These are phyloP conservation scores for Conomelus anceps DNA, from an alignment of 2,888 invertebrate species.

Conservation along the genomic window DNA sequence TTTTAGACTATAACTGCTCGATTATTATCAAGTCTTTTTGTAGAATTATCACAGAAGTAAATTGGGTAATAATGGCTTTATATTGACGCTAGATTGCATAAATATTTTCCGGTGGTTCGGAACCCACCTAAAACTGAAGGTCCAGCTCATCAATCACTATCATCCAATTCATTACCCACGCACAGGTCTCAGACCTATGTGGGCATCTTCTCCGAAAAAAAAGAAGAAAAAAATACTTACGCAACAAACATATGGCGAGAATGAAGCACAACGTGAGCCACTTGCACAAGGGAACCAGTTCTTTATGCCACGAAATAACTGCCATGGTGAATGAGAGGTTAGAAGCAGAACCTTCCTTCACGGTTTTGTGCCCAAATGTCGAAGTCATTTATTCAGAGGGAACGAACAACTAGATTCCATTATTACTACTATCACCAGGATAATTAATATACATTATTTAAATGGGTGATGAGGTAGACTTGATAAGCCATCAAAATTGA, in stretches of 20 bases:
- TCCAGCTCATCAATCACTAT: no score
- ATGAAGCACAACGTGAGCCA: not conserved
- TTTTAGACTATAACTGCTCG: no score
- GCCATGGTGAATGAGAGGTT: not conserved
- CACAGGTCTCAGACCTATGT: no score
- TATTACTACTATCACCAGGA: no score
- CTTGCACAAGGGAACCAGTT: not conserved
- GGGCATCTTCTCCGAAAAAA: no score
- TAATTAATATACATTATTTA: not conserved
- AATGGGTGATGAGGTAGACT: not conserved
- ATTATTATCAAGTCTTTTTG: no score
- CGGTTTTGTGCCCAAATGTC: not conserved
- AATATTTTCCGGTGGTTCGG: no score
- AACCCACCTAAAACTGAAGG: no score
- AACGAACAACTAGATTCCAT: not conserved
- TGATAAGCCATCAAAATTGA: not conserved
- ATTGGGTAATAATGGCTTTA: no score
- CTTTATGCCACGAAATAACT: not conserved
- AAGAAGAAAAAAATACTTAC: not conserved
- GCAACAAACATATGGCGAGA: not conserved
- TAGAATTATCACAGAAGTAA: no score
- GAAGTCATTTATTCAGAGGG: not conserved
- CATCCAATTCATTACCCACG: no score
- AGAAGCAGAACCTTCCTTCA: not conserved
- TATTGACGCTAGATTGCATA: no score